Evolutionary conservation across 2,888 invertebrate species (phyloP), one percentile per base, ranked within the genome.

Genomic region (Morinoia aosen): DNA sequence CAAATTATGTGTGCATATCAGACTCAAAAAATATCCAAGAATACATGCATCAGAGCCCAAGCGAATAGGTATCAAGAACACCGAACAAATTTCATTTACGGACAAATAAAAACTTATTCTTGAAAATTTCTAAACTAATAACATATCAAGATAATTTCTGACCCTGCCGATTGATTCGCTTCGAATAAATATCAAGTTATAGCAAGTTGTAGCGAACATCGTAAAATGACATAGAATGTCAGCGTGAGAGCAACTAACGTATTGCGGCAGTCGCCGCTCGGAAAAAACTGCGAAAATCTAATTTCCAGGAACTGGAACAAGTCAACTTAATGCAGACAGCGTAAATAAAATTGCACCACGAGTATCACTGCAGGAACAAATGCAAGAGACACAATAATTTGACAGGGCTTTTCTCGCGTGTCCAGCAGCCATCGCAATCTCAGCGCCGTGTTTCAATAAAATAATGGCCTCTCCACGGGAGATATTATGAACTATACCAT

Each of bases 401-500:
- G 11, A 40, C 12, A 3, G 10, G 14, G 90, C 40, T 39, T 90
- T 48, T 40, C 58, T 93, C 33, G 93, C 57, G 57, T 93, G 93
- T 93, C 58, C 93, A 93, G 93, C 56, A 93, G 58, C 93, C 93
- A 93, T 93, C 5, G 57, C 57, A 39, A 93, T 93, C 93, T 11
- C 93, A 58, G 93, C 19, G 93, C 93, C 57, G 58, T 93, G 93
- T 93, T 93, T 93, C 93, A 93, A 19, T 57, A 48, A 57, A 58
- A 12, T 93, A 57, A 93, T 93, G 93, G 93, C 57, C 93, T 33
- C 56, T 93, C 93, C 2, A 8, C 16, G 57, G 40, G 93, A 93
- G 57, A 93, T 93, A 93, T 93, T 57, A 93, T 39, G 58, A 57
- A 57, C 93, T 57, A 19, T 93, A 93, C 93, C 93, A 93, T 93